phyloP scores from a whole-genome alignment of 1,140 invertebrate genomes.

The Phymorhynchus buccinoides region DNA sequence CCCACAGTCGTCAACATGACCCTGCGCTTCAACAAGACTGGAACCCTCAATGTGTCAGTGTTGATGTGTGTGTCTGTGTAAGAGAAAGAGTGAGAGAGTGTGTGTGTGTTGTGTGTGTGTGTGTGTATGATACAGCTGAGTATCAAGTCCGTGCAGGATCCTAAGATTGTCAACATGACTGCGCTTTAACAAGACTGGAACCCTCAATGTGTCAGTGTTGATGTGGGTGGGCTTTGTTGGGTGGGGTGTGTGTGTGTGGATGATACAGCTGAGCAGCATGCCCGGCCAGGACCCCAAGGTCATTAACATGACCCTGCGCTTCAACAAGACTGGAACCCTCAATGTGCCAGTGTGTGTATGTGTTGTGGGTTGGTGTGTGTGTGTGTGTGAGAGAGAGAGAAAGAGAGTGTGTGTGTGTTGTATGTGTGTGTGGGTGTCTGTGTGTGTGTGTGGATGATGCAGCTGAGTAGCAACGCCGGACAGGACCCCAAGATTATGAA shows the following conservation, averaged over 20 bases:
- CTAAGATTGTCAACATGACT: not conserved
- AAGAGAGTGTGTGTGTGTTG: too few species aligned
- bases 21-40: not conserved
- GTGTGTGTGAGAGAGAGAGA: too few species aligned
- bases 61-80: not conserved
- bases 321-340: too few species aligned
- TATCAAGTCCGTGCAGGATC: not conserved
- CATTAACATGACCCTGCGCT: not conserved
- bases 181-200: too few species aligned
- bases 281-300: not conserved
- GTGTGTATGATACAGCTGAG: not conserved
- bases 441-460: not conserved
- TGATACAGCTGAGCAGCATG: not conserved
- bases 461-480: not conserved
- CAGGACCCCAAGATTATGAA: not conserved
- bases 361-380: too few species aligned
- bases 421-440: too few species aligned
- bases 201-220: too few species aligned
- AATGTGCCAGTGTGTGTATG: too few species aligned
- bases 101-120: not conserved
- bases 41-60: not conserved
- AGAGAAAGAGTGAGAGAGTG: not conserved
- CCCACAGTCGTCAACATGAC: not conserved
- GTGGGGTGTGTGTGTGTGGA: too few species aligned
- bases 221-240: too few species aligned